A percentile compares a stretch with the other conserved stretches of the same genome.
Evolutionary conservation across 2,888 invertebrate genomes (phyloP).

Genomic region (Leptopilina syphax): DNA sequence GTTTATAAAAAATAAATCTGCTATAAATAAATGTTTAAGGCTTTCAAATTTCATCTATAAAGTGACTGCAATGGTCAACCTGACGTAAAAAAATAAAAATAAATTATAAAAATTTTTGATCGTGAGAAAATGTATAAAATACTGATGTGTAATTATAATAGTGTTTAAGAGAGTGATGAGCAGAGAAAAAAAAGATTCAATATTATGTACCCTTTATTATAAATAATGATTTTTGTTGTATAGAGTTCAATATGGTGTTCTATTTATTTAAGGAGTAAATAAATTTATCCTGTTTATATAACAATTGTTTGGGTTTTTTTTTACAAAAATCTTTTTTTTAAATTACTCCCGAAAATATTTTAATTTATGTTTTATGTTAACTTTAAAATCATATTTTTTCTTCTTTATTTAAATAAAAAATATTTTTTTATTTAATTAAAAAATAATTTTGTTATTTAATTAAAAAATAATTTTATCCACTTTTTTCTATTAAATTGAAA

Average conservation of each 20-base stretch:
- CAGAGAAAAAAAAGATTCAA: conserved; percentile 8
- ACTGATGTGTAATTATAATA: conserved; percentile 18
- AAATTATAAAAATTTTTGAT: not conserved
- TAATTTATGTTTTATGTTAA: no score
- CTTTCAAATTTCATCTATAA: conserved; percentile 14
- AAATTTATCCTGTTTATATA: conserved; percentile 38
- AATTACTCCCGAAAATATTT: no score
- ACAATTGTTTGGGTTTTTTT: not conserved
- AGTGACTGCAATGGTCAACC: not conserved
- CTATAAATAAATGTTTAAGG: conserved; percentile 30
- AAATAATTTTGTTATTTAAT: no score
- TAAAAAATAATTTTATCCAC: no score
- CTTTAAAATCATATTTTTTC: no score
- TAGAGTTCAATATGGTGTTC: conserved; percentile 10
- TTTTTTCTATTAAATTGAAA: no score
- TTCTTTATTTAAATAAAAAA: no score
- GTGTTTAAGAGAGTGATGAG: not conserved
- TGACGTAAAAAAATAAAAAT: not conserved
- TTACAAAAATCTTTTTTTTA: no score
- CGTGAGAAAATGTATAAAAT: not conserved
- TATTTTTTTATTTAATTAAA: no score
- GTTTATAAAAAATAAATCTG: conserved; percentile 14
- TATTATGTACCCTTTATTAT: conserved; percentile 21
- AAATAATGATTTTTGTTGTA: conserved; percentile 13
- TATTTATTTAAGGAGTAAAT: conserved; percentile 25